Base-by-base conservation (phyloP, 2,888 invertebrate species). In the Pristionchus exspectatus region DNA sequence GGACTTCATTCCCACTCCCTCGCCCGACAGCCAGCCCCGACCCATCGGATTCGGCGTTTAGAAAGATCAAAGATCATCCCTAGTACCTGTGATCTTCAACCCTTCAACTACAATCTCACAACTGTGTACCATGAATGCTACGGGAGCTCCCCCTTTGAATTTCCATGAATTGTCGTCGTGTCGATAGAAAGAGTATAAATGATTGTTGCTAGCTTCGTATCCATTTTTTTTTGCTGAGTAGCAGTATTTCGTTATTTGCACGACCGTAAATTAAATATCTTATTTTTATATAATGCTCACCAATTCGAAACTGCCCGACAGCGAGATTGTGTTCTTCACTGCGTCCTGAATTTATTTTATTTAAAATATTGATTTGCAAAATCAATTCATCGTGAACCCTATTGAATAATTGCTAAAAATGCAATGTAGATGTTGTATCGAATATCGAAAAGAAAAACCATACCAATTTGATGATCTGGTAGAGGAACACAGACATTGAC, bases 391-490 rank as follows among this genome's bases (percentile, higher is more conserved):
- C 30, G 1, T 69, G 7, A n/a, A 2, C 21, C 14, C 30, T 69
- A 30, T 27, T n/a, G n/a, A 27, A 38, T 3, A 12, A 38, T 1
- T 16, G 2, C 30, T 18, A n/a, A 12, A 38, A 14, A 27, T 38
- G 38, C 38, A n/a, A n/a, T n/a, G n/a, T n/a, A n/a, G n/a, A n/a
- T n/a, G n/a, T n/a, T n/a, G n/a, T n/a, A 3, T 5, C 30, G 10
- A 30, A 33, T 1, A 4, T n/a, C 18, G 33, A 90, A 66, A 74
- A 33, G 74, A 27, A n/a, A 24, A 30, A 5, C 91, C 92, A 90
- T 59, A 94, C 94, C 92, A 95, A 89, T 90, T 95, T 94, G 85
- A 95, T 94, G 90, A 94, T 94, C 90, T 95, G 94, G 91, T 95
- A 95, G 44, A 95, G 91, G 85, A 95, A 94, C 16, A 94, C 94